Base-by-base conservation (phyloP, 2,797 vertebrate species). In the Tenualosa ilisha region DNA sequence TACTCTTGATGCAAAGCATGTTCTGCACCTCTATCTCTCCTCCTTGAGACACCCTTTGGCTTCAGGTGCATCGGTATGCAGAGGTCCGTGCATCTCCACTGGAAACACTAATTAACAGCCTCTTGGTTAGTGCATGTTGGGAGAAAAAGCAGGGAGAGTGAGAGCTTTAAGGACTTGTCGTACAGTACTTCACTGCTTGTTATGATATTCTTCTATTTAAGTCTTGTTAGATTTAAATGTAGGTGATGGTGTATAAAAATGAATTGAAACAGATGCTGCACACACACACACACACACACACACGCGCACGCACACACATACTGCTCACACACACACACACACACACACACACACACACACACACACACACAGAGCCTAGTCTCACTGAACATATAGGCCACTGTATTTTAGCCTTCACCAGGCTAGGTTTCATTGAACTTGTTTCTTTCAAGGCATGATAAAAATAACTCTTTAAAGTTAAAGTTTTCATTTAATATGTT, bases 401-500 rank as follows among this genome's bases (percentile, higher is more conserved):
- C 72, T 79, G 12, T 37, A 31, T 24, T 72, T 75, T 15, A 31
- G 26, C 26, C 56, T 24, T 65, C 61, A 8, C n/a, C 31, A 15
- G 37, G 31, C 37, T 40, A 79, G 40, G 72, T 79, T 79, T 43
- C 72, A 79, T 20, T 79, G 22, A 79, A 17, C 40, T 22, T 20
- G 72, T 79, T 46, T 40, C 20, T 79, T 37, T 46, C 40, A 3
- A 79, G 72, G 17, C 72, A 79, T 6, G 17, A 46, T 43, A 43
- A 79, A 79, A 79, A 79, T 83, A 24, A 49, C 65, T 31, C 83
- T 15, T 22, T 81, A 51, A n/a, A 46, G 46, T 9, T 83, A 54
- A 81, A 86, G 22, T 26, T 59, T 8, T 8, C 40, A 13, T 20
- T 22, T 46, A 65, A 83, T 85, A 15, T 84, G 65, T 84, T 84